Base-by-base conservation (phyloP, 2,888 invertebrate species). In the Drosophila cyrtoloma region DNA sequence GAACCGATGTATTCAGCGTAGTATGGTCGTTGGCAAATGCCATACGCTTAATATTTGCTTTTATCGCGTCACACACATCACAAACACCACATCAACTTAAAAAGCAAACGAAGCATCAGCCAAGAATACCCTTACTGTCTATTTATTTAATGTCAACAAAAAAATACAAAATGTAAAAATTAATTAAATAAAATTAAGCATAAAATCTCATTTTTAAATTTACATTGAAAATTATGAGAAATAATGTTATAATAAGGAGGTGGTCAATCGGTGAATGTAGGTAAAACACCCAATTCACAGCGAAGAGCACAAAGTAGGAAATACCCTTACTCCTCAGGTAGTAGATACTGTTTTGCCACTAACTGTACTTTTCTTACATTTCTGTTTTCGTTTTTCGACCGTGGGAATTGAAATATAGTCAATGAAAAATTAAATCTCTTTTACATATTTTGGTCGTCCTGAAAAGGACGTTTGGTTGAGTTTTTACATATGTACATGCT, bases 371-470 rank as follows among this genome's bases (percentile, higher is more conserved):
- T 30, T 5, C 10, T 10, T 10, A 7, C 32, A 22, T 52, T 19
- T 32, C 12, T 22, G 7, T n/a, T 7, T n/a, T 32, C 1, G 7
- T n/a, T 52, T n/a, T n/a, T 22, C 2, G 9, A 39, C 39, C 7
- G 4, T 10, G 39, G n/a, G 9, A 42, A n/a, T 5, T 42, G 5
- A 42, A 42, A 19, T 16, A 35, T 9, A 12, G 37, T 19, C 37
- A 19, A 10, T 32, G 32, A 32, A 32, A 35, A 22, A 26, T 5
- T 35, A 3, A 19, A 39, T 39, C 56, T 30, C 39, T 57, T 57
- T 57, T 39, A n/a, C 12, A 30, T 57, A 28, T n/a, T n/a, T 57
- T 57, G 56, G 39, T 39, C 56, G 39, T 57, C 28, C 56, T 57
- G 39, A 39, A 39, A 55, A 55, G 55, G 35, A 55, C 53, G 53